Evolutionary conservation across 2,888 invertebrate species (phyloP).

Genomic region (Abrostola triplasia): DNA sequence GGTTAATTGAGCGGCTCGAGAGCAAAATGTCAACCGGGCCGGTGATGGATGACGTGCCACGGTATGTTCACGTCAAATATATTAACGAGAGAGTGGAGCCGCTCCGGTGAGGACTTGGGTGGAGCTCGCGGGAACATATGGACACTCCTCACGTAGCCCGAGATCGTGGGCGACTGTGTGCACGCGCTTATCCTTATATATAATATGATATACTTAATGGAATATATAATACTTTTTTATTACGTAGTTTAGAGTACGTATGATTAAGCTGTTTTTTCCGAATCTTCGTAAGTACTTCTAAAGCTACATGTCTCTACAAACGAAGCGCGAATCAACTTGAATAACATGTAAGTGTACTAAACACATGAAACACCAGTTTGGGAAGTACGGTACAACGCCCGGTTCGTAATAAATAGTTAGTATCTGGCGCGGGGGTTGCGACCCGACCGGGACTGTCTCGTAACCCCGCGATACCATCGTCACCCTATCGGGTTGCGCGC

Average conservation of each 20-base stretch:
- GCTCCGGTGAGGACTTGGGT: background rate
- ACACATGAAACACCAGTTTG: constrained; percentile 25
- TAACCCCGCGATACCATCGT: constrained; percentile 53
- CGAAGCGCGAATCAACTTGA: background rate
- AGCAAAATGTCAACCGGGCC: constrained; percentile 57
- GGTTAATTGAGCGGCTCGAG: constrained; percentile 62
- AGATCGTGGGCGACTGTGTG: too few species aligned
- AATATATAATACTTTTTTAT: too few species aligned
- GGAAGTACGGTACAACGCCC: constrained; percentile 24
- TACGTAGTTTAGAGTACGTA: too few species aligned
- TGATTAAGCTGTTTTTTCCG: too few species aligned
- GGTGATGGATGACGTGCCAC: constrained; percentile 52
- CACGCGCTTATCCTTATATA: too few species aligned
- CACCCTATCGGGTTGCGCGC: constrained; percentile 72
- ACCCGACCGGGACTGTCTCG: constrained; percentile 51
- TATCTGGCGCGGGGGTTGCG: constrained; percentile 43
- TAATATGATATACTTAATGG: too few species aligned
- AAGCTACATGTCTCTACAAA: too few species aligned
- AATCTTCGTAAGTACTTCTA: too few species aligned
- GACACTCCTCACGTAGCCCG: too few species aligned
- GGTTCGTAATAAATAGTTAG: constrained; percentile 45
- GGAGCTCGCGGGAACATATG: too few species aligned
- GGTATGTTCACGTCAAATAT: constrained; percentile 19
- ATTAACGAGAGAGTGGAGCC: constrained; percentile 7
- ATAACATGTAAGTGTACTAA: constrained; percentile 4